A percentile compares a stretch with the other conserved stretches of the same genome.
These are phyloP conservation scores for Xenotilapia flavipinnis DNA, from an alignment of 2,113 vertebrate genomes.

Conservation along the genomic window DNA sequence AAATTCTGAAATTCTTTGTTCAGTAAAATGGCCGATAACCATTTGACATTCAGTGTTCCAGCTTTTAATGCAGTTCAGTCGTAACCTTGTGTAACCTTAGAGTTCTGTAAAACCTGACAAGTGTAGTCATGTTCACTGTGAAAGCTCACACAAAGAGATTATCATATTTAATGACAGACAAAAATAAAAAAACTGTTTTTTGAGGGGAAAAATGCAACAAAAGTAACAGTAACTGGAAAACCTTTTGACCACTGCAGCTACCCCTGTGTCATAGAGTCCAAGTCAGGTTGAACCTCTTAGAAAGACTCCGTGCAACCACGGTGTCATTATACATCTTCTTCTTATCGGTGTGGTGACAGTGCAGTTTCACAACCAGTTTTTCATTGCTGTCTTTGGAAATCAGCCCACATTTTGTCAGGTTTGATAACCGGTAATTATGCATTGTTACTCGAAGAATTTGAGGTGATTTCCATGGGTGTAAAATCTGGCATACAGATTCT, in stretches of 20 bases:
- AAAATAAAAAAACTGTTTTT: rapidly evolving
- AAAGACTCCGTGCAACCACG: not conserved
- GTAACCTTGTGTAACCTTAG: not conserved
- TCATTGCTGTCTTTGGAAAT: not conserved
- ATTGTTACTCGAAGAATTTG: not conserved
- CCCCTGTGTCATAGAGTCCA: not conserved
- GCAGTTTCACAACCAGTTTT: not conserved
- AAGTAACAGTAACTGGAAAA: not conserved
- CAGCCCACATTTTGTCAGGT: not conserved
- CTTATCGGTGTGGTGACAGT: not conserved
- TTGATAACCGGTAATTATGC: not conserved
- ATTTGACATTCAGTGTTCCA: not conserved
- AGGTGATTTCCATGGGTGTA: not conserved
- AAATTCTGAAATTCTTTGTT: not conserved
- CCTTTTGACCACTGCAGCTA: not conserved
- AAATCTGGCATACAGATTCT: not conserved
- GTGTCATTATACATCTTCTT: not conserved
- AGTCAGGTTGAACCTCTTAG: not conserved
- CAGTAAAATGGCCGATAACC: not conserved
- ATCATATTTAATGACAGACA: not conserved
- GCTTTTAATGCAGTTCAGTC: not conserved
- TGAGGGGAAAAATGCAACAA: not conserved
- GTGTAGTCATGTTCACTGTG: not conserved
- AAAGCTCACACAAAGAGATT: not conserved
- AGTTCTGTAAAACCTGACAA: not conserved